phyloP scores from a whole-genome alignment of 2,888 invertebrate genomes.

The Ypsolopha sequella region DNA sequence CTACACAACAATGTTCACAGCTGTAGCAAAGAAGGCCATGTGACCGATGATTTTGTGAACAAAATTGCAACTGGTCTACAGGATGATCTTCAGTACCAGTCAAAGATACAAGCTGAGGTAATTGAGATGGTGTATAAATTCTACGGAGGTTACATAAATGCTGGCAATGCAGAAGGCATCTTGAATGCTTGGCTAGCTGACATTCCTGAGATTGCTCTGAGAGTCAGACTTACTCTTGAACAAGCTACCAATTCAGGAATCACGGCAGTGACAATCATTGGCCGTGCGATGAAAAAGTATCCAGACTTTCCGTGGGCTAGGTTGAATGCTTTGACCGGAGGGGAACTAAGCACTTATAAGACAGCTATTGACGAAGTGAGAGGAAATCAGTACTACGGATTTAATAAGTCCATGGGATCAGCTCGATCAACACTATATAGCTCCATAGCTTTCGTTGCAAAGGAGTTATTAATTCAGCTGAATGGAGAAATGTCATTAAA shows the following conservation, averaged over 20 bases:
- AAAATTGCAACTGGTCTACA: not conserved
- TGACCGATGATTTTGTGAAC: not conserved
- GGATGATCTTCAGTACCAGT: not conserved
- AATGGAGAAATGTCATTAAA: constrained; percentile 3
- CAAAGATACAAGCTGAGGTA: not conserved
- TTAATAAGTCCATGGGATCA: constrained; percentile 1
- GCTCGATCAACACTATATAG: constrained; percentile 5
- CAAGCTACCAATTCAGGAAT: not conserved
- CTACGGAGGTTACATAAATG: not conserved
- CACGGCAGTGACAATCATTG: not conserved
- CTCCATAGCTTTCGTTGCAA: constrained; percentile 5
- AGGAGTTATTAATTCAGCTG: constrained; percentile 4
- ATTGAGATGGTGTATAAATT: not conserved
- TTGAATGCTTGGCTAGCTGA: not conserved
- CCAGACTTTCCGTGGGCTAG: not conserved
- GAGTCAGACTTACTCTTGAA: not conserved
- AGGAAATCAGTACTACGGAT: constrained; percentile 7
- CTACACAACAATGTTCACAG: not conserved
- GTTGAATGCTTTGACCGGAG: not conserved
- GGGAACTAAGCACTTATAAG: not conserved
- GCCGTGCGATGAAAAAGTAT: not conserved
- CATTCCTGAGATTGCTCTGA: not conserved
- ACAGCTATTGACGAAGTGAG: not conserved
- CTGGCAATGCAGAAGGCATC: not conserved
- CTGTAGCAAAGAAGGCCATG: not conserved